These are phyloP conservation scores for Selene dorsalis DNA, from an alignment of 2,797 vertebrate species.

Conservation along the genomic window DNA sequence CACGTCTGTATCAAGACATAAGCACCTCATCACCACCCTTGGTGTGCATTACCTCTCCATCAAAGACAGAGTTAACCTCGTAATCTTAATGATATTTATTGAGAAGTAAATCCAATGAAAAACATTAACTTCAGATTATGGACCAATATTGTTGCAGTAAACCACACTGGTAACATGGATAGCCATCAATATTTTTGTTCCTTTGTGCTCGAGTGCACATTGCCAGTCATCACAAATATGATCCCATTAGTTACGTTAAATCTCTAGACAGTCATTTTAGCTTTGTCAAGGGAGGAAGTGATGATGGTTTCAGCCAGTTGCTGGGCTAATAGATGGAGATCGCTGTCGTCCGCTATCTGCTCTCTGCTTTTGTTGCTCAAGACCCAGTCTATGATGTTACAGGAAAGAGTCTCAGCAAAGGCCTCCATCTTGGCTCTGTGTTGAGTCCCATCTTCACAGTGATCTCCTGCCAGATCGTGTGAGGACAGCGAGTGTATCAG, in stretches of 20 bases:
- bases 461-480: conserved; percentile 18
- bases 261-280: conserved; percentile 34
- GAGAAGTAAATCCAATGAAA: background rate
- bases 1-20: background rate
- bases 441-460: conserved; percentile 12
- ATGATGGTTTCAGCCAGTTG: conserved; percentile 74
- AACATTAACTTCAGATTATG: background rate
- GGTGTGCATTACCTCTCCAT: background rate
- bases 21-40: background rate
- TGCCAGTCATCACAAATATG: conserved; percentile 13
- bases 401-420: conserved; percentile 77
- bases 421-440: conserved; percentile 47
- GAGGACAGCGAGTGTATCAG: conserved; percentile 78
- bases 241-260: background rate
- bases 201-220: background rate
- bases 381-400: conserved; percentile 69
- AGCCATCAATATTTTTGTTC: background rate
- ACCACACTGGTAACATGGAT: background rate
- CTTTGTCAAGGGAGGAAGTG: conserved; percentile 68
- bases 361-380: conserved; percentile 18
- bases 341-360: background rate
- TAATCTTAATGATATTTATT: background rate
- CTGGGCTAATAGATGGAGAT: conserved; percentile 61
- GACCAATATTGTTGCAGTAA: conserved; percentile 5
- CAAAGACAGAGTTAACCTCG: background rate